These are phyloP conservation scores for Caerostris extrusa DNA, from an alignment of 1,140 invertebrate genomes.

Conservation along the genomic window DNA sequence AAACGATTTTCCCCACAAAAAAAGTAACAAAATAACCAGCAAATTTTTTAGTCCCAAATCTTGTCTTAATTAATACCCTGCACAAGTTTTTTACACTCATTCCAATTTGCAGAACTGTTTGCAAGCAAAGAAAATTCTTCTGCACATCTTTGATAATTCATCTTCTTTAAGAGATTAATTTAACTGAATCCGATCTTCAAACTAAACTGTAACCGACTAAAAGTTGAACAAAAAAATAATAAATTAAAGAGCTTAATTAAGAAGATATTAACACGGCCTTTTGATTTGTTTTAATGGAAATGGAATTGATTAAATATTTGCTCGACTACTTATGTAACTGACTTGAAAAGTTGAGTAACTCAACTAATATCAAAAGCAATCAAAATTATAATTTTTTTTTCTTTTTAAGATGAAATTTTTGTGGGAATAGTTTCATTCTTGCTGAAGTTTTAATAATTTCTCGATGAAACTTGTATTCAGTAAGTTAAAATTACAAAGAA, in stretches of 20 bases:
- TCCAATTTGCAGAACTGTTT: no score
- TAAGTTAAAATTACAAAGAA: no score
- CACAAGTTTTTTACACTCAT: no score
- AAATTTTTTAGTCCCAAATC: no score
- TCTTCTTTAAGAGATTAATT: not conserved
- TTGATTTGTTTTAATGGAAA: not conserved
- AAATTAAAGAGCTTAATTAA: not conserved
- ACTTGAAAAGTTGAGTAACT: not conserved
- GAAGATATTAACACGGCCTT: not conserved
- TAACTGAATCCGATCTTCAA: not conserved
- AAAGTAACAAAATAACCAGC: no score
- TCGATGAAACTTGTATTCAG: no score
- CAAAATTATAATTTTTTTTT: not conserved
- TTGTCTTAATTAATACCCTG: no score
- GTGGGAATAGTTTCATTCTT: no score
- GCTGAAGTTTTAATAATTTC: no score
- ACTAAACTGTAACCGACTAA: not conserved
- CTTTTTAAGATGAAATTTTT: no score
- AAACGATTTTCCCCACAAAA: no score
- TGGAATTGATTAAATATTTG: not conserved
- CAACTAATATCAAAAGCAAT: not conserved
- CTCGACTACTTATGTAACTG: not conserved
- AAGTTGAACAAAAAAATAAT: not conserved
- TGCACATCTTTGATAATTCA: not conserved
- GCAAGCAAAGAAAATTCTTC: no score